These are phyloP conservation scores for Fulmarus glacialis DNA, from an alignment of 2,113 vertebrate genomes.

Conservation along the genomic window DNA sequence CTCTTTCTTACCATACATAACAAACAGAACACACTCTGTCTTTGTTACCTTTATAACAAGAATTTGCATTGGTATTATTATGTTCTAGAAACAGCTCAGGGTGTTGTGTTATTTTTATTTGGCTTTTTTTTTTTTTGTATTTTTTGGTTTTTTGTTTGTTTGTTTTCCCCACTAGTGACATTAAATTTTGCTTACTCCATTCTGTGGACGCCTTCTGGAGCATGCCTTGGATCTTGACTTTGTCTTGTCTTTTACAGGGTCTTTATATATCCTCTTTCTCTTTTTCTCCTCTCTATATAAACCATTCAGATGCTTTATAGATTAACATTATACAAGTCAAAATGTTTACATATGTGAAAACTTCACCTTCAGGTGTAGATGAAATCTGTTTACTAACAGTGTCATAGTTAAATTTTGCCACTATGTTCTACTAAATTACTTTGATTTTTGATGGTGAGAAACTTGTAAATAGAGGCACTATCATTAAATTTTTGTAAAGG, in stretches of 20 bases:
- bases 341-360: background rate
- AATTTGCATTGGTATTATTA: background rate
- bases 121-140: background rate
- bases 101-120: background rate
- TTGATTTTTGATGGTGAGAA: background rate
- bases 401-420: background rate
- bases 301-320: background rate
- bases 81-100: background rate
- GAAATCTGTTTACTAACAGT: background rate
- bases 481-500: background rate
- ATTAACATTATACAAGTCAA: background rate
- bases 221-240: background rate
- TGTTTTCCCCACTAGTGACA: background rate
- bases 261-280: background rate
- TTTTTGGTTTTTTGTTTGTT: background rate
- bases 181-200: background rate
- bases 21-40: background rate
- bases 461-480: background rate
- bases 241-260: background rate
- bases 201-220: background rate
- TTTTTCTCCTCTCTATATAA: background rate
- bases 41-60: background rate
- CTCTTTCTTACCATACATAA: background rate
- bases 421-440: background rate
- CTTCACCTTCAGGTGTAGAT: background rate